phyloP scores from a whole-genome alignment of 2,797 vertebrate genomes.

The Betta splendens region DNA sequence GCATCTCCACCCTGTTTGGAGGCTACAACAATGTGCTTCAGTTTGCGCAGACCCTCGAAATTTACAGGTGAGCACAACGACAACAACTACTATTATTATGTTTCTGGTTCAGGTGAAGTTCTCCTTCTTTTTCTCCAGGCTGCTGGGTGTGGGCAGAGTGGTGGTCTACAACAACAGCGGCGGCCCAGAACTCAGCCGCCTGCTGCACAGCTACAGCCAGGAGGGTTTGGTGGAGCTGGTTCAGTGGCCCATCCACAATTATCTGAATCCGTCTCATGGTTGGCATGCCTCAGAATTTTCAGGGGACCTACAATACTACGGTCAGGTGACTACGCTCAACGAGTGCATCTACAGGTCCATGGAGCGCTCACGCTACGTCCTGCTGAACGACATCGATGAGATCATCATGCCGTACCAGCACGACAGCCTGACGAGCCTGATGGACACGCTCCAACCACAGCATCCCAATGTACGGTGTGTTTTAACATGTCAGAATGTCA shows the following conservation, averaged over 20 bases:
- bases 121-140: no score
- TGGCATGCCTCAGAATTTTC: no score
- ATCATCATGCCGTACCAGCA: conserved; percentile 70
- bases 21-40: conserved; percentile 64
- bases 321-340: conserved; percentile 72
- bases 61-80: conserved; percentile 49
- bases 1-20: conserved; percentile 52
- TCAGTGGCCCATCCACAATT: conserved; percentile 62
- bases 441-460: no score
- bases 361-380: conserved; percentile 63
- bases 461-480: conserved; percentile 45
- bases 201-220: no score
- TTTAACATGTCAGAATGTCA: not conserved
- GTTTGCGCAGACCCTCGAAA: conserved; percentile 62
- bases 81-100: no score
- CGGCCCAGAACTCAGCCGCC: no score
- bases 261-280: conserved; percentile 48
- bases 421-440: no score
- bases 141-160: conserved; percentile 67
- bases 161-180: conserved; percentile 75
- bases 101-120: no score
- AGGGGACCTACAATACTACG: conserved; percentile 49
- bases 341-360: conserved; percentile 78
- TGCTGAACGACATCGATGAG: conserved; percentile 76
- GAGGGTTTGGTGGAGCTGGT: conserved; percentile 76